Evolutionary conservation across 2,113 vertebrate species (phyloP).

Genomic region (Anguilla rostrata): DNA sequence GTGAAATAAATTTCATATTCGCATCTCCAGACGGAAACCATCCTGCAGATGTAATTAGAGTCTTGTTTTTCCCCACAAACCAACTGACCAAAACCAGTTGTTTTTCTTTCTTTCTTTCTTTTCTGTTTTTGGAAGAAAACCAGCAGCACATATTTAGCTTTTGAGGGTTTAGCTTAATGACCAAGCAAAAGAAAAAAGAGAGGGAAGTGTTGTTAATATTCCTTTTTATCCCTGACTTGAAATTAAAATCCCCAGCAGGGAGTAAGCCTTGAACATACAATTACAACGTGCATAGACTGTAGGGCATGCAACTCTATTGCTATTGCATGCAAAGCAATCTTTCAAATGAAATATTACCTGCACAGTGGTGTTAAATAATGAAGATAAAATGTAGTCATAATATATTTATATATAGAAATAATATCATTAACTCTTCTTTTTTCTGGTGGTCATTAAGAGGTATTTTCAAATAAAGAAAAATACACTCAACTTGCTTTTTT

Average conservation of each 20-base stretch:
- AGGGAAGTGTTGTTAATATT: not conserved
- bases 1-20: not conserved
- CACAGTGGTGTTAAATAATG: not conserved
- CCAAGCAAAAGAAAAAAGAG: not conserved
- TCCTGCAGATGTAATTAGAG: conserved; percentile 6
- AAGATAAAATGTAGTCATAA: not conserved
- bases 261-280: not conserved
- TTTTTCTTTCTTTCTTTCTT: not conserved
- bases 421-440: not conserved
- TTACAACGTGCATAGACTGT: not conserved
- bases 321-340: not conserved
- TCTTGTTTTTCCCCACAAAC: not conserved
- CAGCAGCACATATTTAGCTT: not conserved
- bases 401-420: not conserved
- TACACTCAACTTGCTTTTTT: no score
- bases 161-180: not conserved
- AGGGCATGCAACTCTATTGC: not conserved
- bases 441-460: not conserved
- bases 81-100: not conserved
- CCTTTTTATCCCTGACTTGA: not conserved
- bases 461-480: not conserved
- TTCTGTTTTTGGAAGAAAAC: not conserved
- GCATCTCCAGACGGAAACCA: conserved; percentile 1
- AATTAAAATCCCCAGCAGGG: not conserved
- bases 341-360: not conserved